Evolutionary conservation across 2,113 vertebrate species (phyloP), one percentile per base, ranked within the genome.

Genomic region (Cairina moschata): DNA sequence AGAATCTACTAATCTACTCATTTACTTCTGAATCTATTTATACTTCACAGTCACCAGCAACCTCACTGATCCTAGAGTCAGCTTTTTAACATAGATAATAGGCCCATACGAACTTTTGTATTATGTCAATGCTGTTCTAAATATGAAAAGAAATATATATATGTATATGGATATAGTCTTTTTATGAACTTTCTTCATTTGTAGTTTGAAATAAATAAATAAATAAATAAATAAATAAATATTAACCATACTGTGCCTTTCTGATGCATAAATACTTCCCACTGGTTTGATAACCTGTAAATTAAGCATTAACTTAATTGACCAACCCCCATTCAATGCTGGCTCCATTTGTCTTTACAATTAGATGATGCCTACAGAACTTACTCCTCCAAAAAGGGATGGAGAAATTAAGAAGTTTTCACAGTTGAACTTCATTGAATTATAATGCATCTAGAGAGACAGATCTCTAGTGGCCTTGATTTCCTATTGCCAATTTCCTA

Each of bases 291-390:
- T 91, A 96, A 93, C 8, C 26, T 73, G 36, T 44, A 95, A 90
- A 93, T 95, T 95, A 90, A 78, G 15, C 80, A 85, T 77, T 88
- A 90, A 66, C 8, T 54, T 90, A 94, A 91, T 92, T 92, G 88
- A 71, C 18, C 12, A 78, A 20, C 23, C n/a, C 31, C 86, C 38
- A 36, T 90, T 91, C 50, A 86, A 50, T 86, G 52, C n/a, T 78
- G 63, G 14, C 11, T 72, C 16, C 29, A 66, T 80, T 68, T 81
- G 16, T 34, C 67, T 93, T 93, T 87, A 78, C 22, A 88, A 50
- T 78, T 89, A 54, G 50, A 67, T 9, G 6, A 48, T 81, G 9
- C 31, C 36, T 38, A 44, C 6, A 44, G 50, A 84, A 2, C 22
- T 80, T 79, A 78, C 12, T 34, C 20, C 79, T 68, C 18, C 66